Percentiles rank a stretch among this genome's conserved stretches.
Conservation (phyloP, 92 coral and sea anemone species). For the Parazoanthus swiftii region DNA sequence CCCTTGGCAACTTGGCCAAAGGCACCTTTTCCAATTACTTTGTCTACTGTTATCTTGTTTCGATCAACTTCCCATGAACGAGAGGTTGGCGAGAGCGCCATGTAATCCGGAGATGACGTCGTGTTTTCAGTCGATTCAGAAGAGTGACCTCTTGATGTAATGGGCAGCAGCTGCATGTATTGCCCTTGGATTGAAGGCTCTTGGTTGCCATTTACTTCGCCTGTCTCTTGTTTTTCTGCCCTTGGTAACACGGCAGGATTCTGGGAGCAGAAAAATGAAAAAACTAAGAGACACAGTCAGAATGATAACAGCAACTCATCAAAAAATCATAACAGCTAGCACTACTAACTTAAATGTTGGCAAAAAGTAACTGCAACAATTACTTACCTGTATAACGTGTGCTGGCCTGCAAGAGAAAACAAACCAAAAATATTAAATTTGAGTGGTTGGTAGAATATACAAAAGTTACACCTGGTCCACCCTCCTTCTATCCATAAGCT, state of each 20-base stretch:
- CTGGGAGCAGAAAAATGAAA: neutral
- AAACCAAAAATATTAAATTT: neutral
- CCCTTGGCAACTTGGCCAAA: slow-evolving; percentile 9
- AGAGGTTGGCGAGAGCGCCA: neutral
- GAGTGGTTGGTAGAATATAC: neutral
- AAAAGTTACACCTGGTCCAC: neutral
- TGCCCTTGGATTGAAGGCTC: neutral
- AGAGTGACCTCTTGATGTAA: neutral
- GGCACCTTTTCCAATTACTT: neutral
- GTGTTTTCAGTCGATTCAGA: neutral
- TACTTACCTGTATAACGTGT: neutral
- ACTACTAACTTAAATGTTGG: neutral
- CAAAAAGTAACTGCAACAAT: neutral
- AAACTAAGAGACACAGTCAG: neutral
- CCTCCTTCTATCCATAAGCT: neutral
- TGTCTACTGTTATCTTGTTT: neutral
- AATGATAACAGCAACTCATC: neutral
- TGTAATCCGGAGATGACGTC: neutral
- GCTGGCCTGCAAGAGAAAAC: neutral
- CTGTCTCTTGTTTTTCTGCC: neutral
- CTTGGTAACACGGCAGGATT: neutral
- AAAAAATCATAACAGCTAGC: neutral
- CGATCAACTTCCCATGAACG: no score
- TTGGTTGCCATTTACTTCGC: slow-evolving; percentile 1
- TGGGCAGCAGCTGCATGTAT: slow-evolving; percentile 5